Conservation (phyloP, 1,140 invertebrate species). For the Maconellicoccus hirsutus region DNA sequence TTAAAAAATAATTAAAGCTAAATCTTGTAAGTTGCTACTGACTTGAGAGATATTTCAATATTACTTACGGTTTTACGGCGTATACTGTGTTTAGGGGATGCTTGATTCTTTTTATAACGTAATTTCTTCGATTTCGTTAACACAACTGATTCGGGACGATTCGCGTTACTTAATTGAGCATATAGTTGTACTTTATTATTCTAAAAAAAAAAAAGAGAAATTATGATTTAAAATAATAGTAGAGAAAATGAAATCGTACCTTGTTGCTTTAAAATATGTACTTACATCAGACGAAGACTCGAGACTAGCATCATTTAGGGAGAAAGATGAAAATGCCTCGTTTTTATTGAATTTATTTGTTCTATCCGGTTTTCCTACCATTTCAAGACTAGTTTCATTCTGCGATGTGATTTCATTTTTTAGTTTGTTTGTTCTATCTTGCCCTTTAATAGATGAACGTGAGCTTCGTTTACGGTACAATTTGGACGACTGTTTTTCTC, state of each 20-base stretch:
- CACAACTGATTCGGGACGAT: constrained; percentile 40
- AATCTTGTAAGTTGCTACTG: background rate
- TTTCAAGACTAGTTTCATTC: constrained; percentile 35
- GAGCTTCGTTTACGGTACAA: constrained; percentile 45
- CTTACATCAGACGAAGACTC: background rate
- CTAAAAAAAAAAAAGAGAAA: background rate
- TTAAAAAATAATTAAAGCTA: background rate
- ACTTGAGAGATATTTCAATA: constrained; percentile 14
- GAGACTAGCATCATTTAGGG: constrained; percentile 18
- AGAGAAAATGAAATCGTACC: background rate
- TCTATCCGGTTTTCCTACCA: constrained; percentile 32
- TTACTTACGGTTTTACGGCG: constrained; percentile 25
- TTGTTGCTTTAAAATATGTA: background rate
- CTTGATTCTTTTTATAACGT: constrained; percentile 18
- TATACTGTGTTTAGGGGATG: background rate
- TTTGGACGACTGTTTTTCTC: constrained; percentile 45
- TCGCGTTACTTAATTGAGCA: constrained; percentile 46
- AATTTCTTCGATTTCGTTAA: constrained; percentile 34
- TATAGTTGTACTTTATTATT: constrained; percentile 42
- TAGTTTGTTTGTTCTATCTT: constrained; percentile 42
- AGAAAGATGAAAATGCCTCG: constrained; percentile 13
- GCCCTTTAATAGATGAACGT: constrained; percentile 47
- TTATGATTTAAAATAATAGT: background rate
- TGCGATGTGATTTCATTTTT: constrained; percentile 36
- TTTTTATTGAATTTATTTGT: constrained; percentile 16